Evolutionary conservation across 2,113 vertebrate species (phyloP), one percentile per base, ranked within the genome.

Genomic region (Atractosteus spatula): DNA sequence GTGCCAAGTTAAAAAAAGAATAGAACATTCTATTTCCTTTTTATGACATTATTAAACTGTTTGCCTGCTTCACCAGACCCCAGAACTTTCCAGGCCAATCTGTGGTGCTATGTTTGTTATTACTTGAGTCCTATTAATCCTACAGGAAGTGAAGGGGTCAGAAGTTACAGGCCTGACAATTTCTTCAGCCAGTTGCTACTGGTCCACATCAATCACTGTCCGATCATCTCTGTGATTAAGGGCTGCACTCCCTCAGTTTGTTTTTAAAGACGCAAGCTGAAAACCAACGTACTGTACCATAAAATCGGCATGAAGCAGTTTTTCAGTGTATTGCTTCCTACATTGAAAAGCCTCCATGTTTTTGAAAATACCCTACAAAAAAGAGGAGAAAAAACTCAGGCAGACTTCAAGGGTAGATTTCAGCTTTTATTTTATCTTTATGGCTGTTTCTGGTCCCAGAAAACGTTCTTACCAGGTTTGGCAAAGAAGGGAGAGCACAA

Each of bases 1-100:
- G 75, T 83, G 74, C 82, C 71, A 79, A 76, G 83, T 71, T 74
- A 79, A 71, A 66, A 67, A n/a, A 79, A 74, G 70, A 80, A 82
- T 77, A 81, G 73, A 76, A 69, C 76, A 75, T 62, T 4, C 14
- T 65, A 76, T 59, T 79, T 82, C 74, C 79, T 78, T 87, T 77
- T 73, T 17, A 2, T 41, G 64, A 61, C 57, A 41, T 54, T 83
- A 85, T 86, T 61, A 74, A 85, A 68, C 47, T 11, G 4, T 29
- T 45, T 68, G 47, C 66, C 66, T 68, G 66, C 55, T 68, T 45
- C 29, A 51, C 10, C 59, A 47, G 3, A 12, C 8, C 61, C 61
- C 29, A n/a, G 12, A 63, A 17, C 41, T 54, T 12, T 3, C 2
- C 3, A 16, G 61, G 3, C 10, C 55, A 42, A 42, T 41, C 56